Evolutionary conservation across 2,797 vertebrate genomes (phyloP).

Genomic region (Sebastolobus altivelis): DNA sequence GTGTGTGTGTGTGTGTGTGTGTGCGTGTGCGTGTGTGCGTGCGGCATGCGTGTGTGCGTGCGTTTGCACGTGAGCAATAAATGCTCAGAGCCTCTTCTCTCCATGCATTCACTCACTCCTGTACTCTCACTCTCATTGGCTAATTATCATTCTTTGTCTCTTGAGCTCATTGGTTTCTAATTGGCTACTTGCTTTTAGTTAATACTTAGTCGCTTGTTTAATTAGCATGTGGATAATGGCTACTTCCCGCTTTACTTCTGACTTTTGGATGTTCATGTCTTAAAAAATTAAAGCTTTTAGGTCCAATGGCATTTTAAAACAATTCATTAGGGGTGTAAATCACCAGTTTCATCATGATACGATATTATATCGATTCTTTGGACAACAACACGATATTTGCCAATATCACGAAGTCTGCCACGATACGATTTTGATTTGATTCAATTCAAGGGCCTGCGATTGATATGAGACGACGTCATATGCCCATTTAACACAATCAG

Average conservation of each 20-base stretch:
- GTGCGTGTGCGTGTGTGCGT: constrained; percentile 24
- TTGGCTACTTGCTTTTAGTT: constrained; percentile 21
- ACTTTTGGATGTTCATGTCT: not conserved
- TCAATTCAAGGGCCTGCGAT: too few relatives aligned
- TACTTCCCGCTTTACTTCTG: not conserved
- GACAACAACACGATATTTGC: too few relatives aligned
- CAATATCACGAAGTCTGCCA: too few relatives aligned
- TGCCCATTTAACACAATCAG: too few relatives aligned
- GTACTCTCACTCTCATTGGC: constrained; percentile 44
- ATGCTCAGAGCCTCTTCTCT: constrained; percentile 33
- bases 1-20: constrained; percentile 8
- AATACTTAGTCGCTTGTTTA: not conserved
- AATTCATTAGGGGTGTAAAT: too few relatives aligned
- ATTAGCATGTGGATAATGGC: not conserved
- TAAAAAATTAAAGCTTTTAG: not conserved
- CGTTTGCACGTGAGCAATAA: constrained; percentile 10
- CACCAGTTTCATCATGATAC: too few relatives aligned
- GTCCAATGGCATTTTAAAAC: not conserved
- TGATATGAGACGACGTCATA: too few relatives aligned
- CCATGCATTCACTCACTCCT: constrained; percentile 50
- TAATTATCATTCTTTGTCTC: constrained; percentile 61
- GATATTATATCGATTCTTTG: too few relatives aligned
- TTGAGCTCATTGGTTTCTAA: constrained; percentile 42
- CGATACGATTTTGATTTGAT: too few relatives aligned
- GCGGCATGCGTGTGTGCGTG: constrained; percentile 2